Evolutionary conservation across 1,140 invertebrate genomes (phyloP).

Genomic region (Drosophila jambulina): DNA sequence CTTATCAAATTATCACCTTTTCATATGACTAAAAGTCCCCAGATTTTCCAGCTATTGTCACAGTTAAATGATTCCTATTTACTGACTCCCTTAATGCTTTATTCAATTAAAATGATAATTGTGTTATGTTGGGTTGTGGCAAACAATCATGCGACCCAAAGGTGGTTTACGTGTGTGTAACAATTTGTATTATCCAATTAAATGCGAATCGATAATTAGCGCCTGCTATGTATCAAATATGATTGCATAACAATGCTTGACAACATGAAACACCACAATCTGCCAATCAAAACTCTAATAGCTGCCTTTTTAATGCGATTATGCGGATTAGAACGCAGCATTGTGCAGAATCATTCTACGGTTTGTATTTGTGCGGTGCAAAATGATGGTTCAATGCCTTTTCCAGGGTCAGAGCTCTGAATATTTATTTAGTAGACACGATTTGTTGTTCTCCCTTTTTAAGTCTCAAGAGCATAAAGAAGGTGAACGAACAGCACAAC

Average conservation of each 20-base stretch:
- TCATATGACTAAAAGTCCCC: neutral
- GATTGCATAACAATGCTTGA: neutral
- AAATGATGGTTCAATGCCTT: conserved; percentile 27
- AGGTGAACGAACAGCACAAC: conserved; percentile 37
- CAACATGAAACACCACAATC: neutral
- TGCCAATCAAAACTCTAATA: neutral
- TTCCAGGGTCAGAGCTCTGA: conserved; percentile 28
- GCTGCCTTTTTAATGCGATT: conserved; percentile 4
- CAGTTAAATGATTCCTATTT: conserved; percentile 1
- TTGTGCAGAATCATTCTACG: conserved; percentile 9
- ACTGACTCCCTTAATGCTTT: conserved; percentile 31
- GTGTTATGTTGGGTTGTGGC: conserved; percentile 13
- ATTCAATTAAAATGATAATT: conserved; percentile 45
- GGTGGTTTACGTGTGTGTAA: conserved; percentile 1
- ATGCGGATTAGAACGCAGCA: neutral
- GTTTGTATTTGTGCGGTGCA: neutral
- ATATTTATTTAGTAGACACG: conserved; percentile 28
- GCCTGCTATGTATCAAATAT: neutral
- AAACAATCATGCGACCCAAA: conserved; percentile 15
- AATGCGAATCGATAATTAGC: conserved; percentile 11
- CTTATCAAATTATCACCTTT: conserved; percentile 8
- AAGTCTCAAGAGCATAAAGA: conserved; percentile 20
- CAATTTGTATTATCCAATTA: conserved; percentile 31
- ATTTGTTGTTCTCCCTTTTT: conserved; percentile 7
- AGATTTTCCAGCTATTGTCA: neutral